These are phyloP conservation scores for Xenopus petersii DNA, from an alignment of 2,797 vertebrate species.

Conservation along the genomic window DNA sequence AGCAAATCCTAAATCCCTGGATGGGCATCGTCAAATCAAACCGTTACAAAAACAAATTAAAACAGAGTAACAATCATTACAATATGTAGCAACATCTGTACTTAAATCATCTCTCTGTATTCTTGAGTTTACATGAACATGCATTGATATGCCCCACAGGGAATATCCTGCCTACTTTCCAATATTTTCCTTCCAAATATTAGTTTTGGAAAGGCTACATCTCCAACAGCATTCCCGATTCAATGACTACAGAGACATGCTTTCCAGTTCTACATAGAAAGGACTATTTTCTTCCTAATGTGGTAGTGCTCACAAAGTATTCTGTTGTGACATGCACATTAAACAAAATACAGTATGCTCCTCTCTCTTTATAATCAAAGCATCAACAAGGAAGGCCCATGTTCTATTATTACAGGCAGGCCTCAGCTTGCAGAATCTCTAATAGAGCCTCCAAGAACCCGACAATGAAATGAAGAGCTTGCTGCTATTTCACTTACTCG, in stretches of 20 bases:
- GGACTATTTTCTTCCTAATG: slow-evolving; percentile 22
- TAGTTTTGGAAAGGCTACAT: slow-evolving; percentile 17
- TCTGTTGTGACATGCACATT: slow-evolving; percentile 41
- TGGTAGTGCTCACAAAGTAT: slow-evolving; percentile 7
- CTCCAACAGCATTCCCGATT: slow-evolving; percentile 12
- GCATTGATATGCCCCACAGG: slow-evolving; percentile 28
- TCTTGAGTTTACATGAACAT: slow-evolving; percentile 23
- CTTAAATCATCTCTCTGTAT: slow-evolving; percentile 28
- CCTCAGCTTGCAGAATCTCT: slow-evolving; percentile 20
- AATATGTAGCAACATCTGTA: slow-evolving; percentile 30
- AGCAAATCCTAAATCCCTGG: slow-evolving; percentile 9
- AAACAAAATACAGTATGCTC: slow-evolving; percentile 26
- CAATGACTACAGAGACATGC: slow-evolving; percentile 12
- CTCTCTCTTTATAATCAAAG: slow-evolving; percentile 30
- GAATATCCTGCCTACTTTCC: slow-evolving; percentile 28
- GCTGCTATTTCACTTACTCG: slow-evolving; percentile 29
- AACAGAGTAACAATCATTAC: slow-evolving; percentile 21
- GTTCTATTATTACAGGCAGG: slow-evolving; percentile 38
- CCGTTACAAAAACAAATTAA: slow-evolving; percentile 27
- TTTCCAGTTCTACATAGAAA: slow-evolving; percentile 8
- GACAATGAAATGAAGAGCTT: slow-evolving; percentile 15
- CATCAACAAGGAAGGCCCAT: slow-evolving; percentile 24
- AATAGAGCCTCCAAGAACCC: slow-evolving; percentile 17
- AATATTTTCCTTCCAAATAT: slow-evolving; percentile 32
- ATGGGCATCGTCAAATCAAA: slow-evolving; percentile 30